A percentile compares a stretch with the other conserved stretches of the same genome.
Conservation (phyloP, 2,888 invertebrate species). For the Lumbricus terrestris region DNA sequence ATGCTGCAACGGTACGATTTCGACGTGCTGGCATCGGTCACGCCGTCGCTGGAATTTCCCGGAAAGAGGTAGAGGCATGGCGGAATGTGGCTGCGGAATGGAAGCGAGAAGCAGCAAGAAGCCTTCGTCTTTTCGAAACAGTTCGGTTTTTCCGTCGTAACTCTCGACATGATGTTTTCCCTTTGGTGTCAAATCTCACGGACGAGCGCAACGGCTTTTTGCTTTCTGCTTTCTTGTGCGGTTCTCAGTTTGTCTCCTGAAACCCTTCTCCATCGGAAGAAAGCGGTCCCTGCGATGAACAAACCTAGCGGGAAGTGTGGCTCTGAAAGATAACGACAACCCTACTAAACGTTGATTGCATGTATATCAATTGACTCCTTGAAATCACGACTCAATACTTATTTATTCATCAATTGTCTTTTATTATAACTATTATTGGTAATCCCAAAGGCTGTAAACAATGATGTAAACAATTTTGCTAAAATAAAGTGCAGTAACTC, state of each 20-base stretch:
- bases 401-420: no score
- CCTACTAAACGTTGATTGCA: no score
- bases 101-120: slow-evolving; percentile 6
- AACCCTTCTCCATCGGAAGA: background rate
- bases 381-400: no score
- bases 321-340: background rate
- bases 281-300: background rate
- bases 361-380: no score
- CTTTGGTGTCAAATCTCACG: background rate
- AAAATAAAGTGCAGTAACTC: no score
- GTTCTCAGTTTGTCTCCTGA: background rate
- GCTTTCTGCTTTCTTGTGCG: background rate
- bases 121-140: slow-evolving; percentile 4
- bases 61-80: background rate
- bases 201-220: background rate
- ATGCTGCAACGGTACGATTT: background rate
- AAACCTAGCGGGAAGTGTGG: background rate
- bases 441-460: no score
- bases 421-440: no score
- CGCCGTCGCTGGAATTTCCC: background rate
- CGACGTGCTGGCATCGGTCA: background rate
- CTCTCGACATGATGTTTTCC: background rate
- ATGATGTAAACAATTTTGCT: no score
- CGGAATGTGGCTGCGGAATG: slow-evolving; percentile 3
- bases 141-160: background rate